phyloP scores from a whole-genome alignment of 2,888 invertebrate species.

The Limulus polyphemus region DNA sequence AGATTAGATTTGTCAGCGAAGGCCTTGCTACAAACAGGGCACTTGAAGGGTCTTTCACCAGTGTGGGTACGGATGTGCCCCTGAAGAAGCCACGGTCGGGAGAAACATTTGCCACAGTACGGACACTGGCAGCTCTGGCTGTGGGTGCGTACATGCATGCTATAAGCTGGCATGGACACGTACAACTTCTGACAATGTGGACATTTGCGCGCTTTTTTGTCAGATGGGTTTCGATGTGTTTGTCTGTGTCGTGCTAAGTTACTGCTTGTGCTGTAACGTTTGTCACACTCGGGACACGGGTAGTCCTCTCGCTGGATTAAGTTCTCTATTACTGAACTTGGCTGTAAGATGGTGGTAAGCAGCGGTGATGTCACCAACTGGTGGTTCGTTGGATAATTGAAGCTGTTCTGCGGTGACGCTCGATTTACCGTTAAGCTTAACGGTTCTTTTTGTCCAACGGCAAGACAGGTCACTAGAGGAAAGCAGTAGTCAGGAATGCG shows the following conservation, averaged over 20 bases:
- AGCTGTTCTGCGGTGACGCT: background rate
- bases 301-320: conserved; percentile 28
- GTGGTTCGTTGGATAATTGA: background rate
- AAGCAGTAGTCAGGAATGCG: background rate
- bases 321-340: background rate
- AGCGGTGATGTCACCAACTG: too few species aligned
- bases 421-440: background rate
- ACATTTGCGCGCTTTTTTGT: conserved; percentile 58
- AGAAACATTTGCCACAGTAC: conserved; percentile 75
- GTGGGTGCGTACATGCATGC: conserved; percentile 72
- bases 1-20: conserved; percentile 85
- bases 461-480: background rate
- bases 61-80: conserved; percentile 58
- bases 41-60: conserved; percentile 78
- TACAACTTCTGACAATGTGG: conserved; percentile 75
- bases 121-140: conserved; percentile 76
- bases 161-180: conserved; percentile 75
- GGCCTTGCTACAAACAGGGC: conserved; percentile 69
- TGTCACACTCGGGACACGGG: conserved; percentile 41
- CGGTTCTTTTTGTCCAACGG: background rate
- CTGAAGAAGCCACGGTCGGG: conserved; percentile 75
- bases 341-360: background rate
- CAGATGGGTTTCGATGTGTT: conserved; percentile 43
- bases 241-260: conserved; percentile 44
- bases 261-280: conserved; percentile 43